Evolutionary conservation across 2,888 invertebrate genomes (phyloP).

Genomic region (Cerceris rybyensis): DNA sequence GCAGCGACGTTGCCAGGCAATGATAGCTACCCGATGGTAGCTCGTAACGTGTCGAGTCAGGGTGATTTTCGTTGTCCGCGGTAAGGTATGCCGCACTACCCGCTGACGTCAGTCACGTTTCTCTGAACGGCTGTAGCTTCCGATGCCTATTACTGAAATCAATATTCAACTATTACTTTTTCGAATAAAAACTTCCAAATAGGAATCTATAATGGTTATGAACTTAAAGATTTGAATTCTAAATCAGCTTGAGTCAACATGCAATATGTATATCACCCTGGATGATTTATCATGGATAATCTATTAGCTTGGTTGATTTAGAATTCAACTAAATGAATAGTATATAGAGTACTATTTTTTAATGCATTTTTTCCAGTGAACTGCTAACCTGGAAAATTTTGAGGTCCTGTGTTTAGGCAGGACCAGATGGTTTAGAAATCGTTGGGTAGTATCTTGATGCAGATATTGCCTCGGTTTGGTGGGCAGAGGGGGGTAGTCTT

Average conservation of each 20-base stretch:
- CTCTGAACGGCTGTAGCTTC: conserved; percentile 97
- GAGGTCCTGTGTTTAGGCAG: conserved; percentile 88
- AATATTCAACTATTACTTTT: neutral
- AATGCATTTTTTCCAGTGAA: neutral
- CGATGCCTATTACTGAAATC: conserved; percentile 93
- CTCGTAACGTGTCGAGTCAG: conserved; percentile 79
- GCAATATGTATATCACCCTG: too few relatives aligned
- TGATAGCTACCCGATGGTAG: conserved; percentile 74
- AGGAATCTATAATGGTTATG: neutral
- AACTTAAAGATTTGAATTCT: neutral
- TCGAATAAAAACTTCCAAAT: too few relatives aligned
- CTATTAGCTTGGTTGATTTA: too few relatives aligned
- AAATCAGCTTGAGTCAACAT: neutral
- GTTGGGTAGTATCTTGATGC: conserved; percentile 80
- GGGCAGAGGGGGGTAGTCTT: conserved; percentile 80
- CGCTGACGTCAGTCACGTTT: conserved; percentile 92
- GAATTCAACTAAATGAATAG: too few relatives aligned
- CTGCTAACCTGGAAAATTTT: conserved; percentile 90
- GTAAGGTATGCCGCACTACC: conserved; percentile 78
- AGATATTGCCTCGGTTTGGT: conserved; percentile 80
- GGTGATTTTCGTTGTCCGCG: conserved; percentile 77
- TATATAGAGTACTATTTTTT: neutral
- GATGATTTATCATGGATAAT: too few relatives aligned
- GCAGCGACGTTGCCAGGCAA: conserved; percentile 70
- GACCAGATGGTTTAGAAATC: conserved; percentile 79